Evolutionary conservation across 2,113 vertebrate genomes (phyloP), one percentile per base, ranked within the genome.

Genomic region (Benitochromis conjunctus): DNA sequence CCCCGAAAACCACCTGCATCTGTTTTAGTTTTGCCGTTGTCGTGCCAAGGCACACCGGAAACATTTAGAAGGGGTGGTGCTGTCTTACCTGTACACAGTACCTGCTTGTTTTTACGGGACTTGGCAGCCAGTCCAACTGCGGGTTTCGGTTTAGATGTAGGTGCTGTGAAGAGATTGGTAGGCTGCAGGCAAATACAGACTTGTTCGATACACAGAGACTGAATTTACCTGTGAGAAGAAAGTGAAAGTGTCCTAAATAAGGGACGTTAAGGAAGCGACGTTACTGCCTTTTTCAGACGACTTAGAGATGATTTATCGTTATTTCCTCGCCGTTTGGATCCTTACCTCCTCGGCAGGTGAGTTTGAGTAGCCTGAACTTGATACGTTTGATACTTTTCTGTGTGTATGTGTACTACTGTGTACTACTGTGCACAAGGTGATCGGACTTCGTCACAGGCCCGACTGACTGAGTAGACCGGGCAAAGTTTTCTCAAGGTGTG

Each of bases 401-500:
- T 74, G 69, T 46, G 21, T 0, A 41, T 41, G n/a, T 24, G 4
- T n/a, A 21, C 18, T n/a, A n/a, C 48, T 41, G n/a, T 24, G 4
- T n/a, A 21, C 18, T n/a, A n/a, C 48, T 51, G 31, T 36, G 3
- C 58, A 6, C 0, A 19, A 19, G 38, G n/a, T 69, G 12, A 69
- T 6, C n/a, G 43, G 0, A 69, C 64, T 0, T 71, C 13, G 64
- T 26, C 0, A 26, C 24, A 26, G 66, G 9, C 0, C 14, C 2
- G 0, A 26, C 38, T 16, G 0, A 26, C 38, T 16, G 21, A 46
- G 5, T 11, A 38, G 19, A 48, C 14, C 5, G 0, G 41, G 3
- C 9, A 48, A 21, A 9, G 21, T 3, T 74, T 74, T 0, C 18
- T 3, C 1, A 31, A 0, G 9, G 41, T 48, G 21, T 48, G 38